Base-by-base conservation (phyloP, 2,113 vertebrate genomes). In the Nycticorax nycticorax region DNA sequence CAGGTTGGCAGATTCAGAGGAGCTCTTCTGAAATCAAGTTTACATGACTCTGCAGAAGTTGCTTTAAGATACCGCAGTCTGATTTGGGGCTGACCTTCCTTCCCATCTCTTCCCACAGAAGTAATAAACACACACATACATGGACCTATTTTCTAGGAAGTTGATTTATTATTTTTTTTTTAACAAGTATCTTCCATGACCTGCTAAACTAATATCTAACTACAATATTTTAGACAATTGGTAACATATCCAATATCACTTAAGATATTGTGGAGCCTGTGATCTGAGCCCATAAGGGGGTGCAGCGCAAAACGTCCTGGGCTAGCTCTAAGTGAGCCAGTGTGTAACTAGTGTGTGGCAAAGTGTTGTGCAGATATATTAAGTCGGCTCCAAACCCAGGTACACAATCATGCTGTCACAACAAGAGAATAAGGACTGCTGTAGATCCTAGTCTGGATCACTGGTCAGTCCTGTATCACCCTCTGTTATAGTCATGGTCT, bases 231-330 rank as follows among this genome's bases (percentile, higher is more conserved):
- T n/a, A 66, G 37, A 37, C 4, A 62, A 9, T 10, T 35, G 6
- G 3, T 71, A 23, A 37, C 7, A 12, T 9, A 17, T n/a, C 9
- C 8, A 63, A 9, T 0, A 1, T 6, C 23, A 50, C 9, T 68
- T 26, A 15, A 37, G 10, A 12, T 17, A 13, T 3, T 5, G 4
- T 18, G 3, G 6, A 43, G 2, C 20, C 18, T 52, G 2, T 32
- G 24, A 39, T 60, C 30, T 24, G 30, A 26, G 9, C 19, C 6
- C 0, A 0, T 7, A 33, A 19, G 0, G 1, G 2, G 17, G 8
- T 22, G 30, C 18, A 24, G 8, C 27, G 14, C 7, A 84, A 83
- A 87, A 71, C 0, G 1, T 26, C 28, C 45, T 14, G 12, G 8
- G 17, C 15, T 69, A 67, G 27, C 9, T 69, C 26, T 53, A 33